A percentile compares a stretch with the other conserved stretches of the same genome.
These are phyloP conservation scores for Asbolus verrucosus DNA, from an alignment of 1,140 invertebrate genomes.

Conservation along the genomic window DNA sequence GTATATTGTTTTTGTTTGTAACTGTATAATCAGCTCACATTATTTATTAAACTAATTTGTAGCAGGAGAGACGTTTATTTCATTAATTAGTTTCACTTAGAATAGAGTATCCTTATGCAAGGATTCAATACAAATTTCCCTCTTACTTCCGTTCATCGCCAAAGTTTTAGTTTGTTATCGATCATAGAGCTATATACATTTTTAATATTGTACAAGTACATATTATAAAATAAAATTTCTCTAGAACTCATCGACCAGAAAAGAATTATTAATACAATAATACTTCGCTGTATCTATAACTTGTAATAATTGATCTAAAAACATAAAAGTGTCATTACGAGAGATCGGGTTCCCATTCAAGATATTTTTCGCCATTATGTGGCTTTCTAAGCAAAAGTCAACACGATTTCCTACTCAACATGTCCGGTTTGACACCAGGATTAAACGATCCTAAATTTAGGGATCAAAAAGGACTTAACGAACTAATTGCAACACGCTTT, in stretches of 20 bases:
- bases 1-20: constrained; percentile 9
- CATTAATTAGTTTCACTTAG: constrained; percentile 22
- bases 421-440: not conserved
- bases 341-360: not conserved
- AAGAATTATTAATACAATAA: no score
- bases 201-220: no score
- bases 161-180: no score
- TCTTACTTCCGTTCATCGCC: not conserved
- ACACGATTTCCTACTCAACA: constrained; percentile 24
- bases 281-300: no score
- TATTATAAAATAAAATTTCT: no score
- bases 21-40: constrained; percentile 24
- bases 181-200: no score
- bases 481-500: no score
- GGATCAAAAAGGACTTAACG: no score
- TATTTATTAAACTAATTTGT: constrained; percentile 35
- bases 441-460: not conserved
- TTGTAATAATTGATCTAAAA: no score
- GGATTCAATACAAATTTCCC: constrained; percentile 17
- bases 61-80: constrained; percentile 19
- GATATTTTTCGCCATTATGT: not conserved
- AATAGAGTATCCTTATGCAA: not conserved
- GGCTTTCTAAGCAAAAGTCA: constrained; percentile 9
- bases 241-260: no score
- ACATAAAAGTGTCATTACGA: no score